phyloP scores from a whole-genome alignment of 2,888 invertebrate genomes.

The Leptinotarsa rubiginosa region DNA sequence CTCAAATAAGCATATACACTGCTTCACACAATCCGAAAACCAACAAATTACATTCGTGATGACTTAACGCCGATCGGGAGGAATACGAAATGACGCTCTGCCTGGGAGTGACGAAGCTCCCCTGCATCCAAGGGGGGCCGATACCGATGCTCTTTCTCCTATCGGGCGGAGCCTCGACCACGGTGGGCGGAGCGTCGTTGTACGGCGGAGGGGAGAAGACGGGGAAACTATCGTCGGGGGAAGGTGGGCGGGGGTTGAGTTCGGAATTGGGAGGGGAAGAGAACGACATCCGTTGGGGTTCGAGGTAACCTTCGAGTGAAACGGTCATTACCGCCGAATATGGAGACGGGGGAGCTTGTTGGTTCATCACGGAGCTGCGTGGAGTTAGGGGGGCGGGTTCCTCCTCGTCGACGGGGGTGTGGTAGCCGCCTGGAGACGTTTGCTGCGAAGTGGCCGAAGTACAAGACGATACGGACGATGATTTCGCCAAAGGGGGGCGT shows the following conservation, averaged over 20 bases:
- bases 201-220: constrained; percentile 87
- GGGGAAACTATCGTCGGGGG: constrained; percentile 85
- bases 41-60: constrained; percentile 87
- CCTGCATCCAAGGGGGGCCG: constrained; percentile 70
- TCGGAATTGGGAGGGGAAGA: constrained; percentile 83
- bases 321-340: constrained; percentile 88
- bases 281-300: constrained; percentile 85
- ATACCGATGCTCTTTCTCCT: constrained; percentile 62
- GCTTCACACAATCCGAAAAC: constrained; percentile 17
- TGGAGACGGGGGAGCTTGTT: constrained; percentile 76
- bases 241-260: constrained; percentile 74
- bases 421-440: constrained; percentile 78
- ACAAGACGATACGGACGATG: constrained; percentile 73
- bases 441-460: constrained; percentile 73
- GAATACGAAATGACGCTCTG: constrained; percentile 83
- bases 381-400: constrained; percentile 68
- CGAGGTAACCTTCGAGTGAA: constrained; percentile 87
- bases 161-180: constrained; percentile 38
- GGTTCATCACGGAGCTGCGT: constrained; percentile 69
- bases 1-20: constrained; percentile 31
- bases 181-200: constrained; percentile 64
- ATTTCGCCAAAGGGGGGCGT: constrained; percentile 69
- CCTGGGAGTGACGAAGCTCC: constrained; percentile 70
- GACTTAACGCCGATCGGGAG: constrained; percentile 81
- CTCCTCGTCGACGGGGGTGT: constrained; percentile 77